Percentiles rank a stretch among this genome's conserved stretches.
Conservation (phyloP, 2,113 vertebrate genomes). For the Vulpes vulpes region DNA sequence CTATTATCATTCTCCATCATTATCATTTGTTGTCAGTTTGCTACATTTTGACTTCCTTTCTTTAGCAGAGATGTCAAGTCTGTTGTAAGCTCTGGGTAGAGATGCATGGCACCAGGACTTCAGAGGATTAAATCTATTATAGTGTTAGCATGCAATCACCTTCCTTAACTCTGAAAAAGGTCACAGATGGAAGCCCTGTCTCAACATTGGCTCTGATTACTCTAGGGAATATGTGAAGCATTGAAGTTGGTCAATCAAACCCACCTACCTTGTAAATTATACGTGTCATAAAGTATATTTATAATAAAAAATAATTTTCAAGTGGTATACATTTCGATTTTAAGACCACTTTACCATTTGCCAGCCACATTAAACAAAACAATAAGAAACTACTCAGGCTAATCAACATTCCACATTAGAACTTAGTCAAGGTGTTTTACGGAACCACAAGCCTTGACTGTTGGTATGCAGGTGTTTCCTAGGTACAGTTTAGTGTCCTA, state of each 20-base stretch:
- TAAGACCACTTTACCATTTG: neutral
- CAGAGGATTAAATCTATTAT: neutral
- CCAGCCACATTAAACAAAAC: neutral
- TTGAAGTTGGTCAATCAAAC: neutral
- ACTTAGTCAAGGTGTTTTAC: neutral
- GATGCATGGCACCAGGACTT: neutral
- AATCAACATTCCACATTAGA: neutral
- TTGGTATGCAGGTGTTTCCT: neutral
- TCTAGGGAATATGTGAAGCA: neutral
- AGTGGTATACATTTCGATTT: neutral
- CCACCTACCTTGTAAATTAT: neutral
- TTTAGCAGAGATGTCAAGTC: neutral
- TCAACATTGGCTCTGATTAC: neutral
- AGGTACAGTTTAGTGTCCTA: neutral
- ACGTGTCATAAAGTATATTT: neutral
- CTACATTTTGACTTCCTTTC: slow-evolving; percentile 20
- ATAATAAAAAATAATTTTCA: neutral
- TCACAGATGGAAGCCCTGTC: neutral
- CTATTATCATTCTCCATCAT: neutral
- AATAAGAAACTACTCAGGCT: neutral
- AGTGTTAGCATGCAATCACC: neutral
- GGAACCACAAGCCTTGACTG: neutral
- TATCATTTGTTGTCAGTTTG: neutral
- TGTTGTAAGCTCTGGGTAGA: neutral
- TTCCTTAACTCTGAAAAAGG: neutral